Evolutionary conservation across 2,888 invertebrate genomes (phyloP), one percentile per base, ranked within the genome.

Genomic region (Gibbula magus): DNA sequence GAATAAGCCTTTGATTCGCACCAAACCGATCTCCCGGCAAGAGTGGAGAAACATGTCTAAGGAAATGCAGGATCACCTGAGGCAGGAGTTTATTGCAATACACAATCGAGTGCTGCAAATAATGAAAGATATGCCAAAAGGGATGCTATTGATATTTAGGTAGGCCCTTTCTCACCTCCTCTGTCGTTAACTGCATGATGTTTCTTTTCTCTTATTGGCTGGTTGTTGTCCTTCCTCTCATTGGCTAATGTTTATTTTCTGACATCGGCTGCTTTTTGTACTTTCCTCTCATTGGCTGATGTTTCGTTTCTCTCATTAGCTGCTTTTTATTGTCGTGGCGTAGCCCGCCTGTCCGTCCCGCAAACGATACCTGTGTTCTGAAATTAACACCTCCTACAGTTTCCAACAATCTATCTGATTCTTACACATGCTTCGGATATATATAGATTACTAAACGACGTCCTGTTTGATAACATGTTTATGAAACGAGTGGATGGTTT

Each of bases 141-240:
- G 94, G 86, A 93, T 96, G 92, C 91, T 96, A 56, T 94, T 96
- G 86, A 94, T 96, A 80, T 94, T 95, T 88, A 94, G 95, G 95
- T 95, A 89, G 70, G 70, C 29, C n/a, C 8, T 39, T 35, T 16
- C 45, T 18, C 1, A 13, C 45, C 13, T 45, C 45, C 1, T 45
- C 45, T 8, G 10, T 45, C 45, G 13, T 45, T 45, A 13, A 13
- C 45, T 45, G n/a, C n/a, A n/a, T n/a, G 45, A 13, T 45, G 5
- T 45, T 13, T 45, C 45, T 10, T 13, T 10, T 13, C 13, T 45
- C 45, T 45, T 13, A 45, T 45, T 45, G 45, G 45, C 45, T 45
- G 45, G 20, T 35, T 45, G 32, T 20, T 70, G 4, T 70, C 70
- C 35, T 20, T 70, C 35, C 35, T 39, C 73, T 51, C 45, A 51